Percentiles rank a stretch among this genome's conserved stretches.
These are phyloP conservation scores for Syncerus caffer DNA, from an alignment of 2,797 vertebrate species.

Conservation along the genomic window DNA sequence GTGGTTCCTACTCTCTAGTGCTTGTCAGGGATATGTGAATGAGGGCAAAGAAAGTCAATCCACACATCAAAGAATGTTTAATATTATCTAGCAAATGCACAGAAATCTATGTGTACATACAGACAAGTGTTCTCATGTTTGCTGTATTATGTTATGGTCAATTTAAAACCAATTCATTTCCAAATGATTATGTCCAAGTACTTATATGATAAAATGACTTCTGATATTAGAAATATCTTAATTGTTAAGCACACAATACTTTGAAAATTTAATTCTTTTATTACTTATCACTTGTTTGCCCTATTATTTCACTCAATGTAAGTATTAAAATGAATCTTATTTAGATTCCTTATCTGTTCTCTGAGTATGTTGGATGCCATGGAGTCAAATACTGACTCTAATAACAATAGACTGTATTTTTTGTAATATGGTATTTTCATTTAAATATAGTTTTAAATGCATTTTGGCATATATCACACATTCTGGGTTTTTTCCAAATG, in stretches of 20 bases:
- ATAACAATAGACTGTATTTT: not conserved
- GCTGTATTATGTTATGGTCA: not conserved
- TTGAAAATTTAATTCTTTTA: slow-evolving; percentile 3
- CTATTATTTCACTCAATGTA: not conserved
- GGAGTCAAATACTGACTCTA: not conserved
- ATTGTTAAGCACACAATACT: not conserved
- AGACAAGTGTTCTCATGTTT: not conserved
- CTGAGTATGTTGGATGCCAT: not conserved
- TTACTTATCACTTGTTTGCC: not conserved
- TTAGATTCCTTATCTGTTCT: slow-evolving; percentile 14
- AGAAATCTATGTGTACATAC: not conserved
- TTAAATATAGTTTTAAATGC: not conserved
- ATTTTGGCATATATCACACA: not conserved
- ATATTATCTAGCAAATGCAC: not conserved
- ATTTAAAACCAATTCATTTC: not conserved
- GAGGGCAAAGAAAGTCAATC: not conserved
- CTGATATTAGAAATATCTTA: not conserved
- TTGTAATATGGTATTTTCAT: slow-evolving; percentile 7
- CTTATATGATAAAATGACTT: not conserved
- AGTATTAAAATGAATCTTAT: not conserved
- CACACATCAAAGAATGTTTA: not conserved
- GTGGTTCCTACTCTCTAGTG: not conserved
- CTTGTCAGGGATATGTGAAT: not conserved
- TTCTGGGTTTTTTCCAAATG: not conserved
- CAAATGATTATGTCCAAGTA: not conserved